phyloP scores from a whole-genome alignment of 2,888 invertebrate genomes.

The Eupithecia insigniata region DNA sequence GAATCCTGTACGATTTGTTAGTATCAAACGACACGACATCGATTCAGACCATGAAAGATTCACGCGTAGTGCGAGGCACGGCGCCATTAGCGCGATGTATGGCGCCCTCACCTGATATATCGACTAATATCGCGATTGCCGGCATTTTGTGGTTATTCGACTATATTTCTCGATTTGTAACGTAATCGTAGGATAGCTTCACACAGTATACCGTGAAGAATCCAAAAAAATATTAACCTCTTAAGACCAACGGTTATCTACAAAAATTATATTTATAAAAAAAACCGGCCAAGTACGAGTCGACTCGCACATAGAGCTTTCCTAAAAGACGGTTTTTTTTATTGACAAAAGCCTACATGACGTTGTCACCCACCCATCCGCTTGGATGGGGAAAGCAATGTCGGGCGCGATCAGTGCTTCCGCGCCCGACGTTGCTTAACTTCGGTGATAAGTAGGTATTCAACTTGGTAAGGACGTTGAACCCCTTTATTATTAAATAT shows the following conservation, averaged over 20 bases:
- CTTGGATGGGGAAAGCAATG: no score
- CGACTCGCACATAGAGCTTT: no score
- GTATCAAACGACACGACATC: constrained; percentile 43
- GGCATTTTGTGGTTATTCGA: constrained; percentile 19
- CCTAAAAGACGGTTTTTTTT: no score
- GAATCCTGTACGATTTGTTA: constrained; percentile 31
- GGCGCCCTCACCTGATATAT: constrained; percentile 69
- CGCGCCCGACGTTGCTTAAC: no score
- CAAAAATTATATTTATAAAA: not conserved
- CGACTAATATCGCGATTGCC: constrained; percentile 72
- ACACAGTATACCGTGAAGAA: not conserved
- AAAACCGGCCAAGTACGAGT: no score
- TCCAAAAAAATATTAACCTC: not conserved
- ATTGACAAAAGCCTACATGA: no score
- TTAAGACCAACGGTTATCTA: not conserved
- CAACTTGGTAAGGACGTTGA: no score
- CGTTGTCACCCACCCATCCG: no score
- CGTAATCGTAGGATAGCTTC: not conserved
- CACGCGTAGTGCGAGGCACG: constrained; percentile 67
- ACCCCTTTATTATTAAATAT: no score
- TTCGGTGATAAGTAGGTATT: no score
- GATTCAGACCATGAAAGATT: constrained; percentile 69
- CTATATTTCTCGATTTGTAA: constrained; percentile 10
- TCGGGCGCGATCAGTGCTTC: no score
- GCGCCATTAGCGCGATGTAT: constrained; percentile 73